Evolutionary conservation across 2,113 vertebrate genomes (phyloP), one percentile per base, ranked within the genome.

Genomic region (Bostrychus sinensis): DNA sequence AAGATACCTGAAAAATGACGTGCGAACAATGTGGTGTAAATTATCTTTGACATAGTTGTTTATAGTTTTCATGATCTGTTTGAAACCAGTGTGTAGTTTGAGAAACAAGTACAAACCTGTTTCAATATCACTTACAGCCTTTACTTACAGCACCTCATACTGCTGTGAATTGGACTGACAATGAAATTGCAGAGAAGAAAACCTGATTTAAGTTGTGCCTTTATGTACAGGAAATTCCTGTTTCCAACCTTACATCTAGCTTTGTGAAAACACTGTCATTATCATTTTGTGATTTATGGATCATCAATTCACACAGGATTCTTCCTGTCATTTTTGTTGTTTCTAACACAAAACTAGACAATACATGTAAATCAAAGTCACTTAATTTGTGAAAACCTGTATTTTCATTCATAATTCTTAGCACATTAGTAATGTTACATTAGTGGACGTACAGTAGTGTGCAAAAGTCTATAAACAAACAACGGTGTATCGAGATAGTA

Each of bases 171-270:
- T 56, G 38, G 26, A 6, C 53, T 79, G 83, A 76, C 77, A 78
- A 56, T 77, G 71, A 84, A 84, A 82, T 80, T 72, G 72, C 68
- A 87, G 82, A 61, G 77, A 77, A 73, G 71, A 68, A n/a, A 56
- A 75, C 43, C 72, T 77, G 70, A 74, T 77, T 83, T 80, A 77
- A 75, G 63, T 78, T 73, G 45, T 64, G 65, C 43, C 70, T 78
- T 75, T 81, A 69, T 82, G 53, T 67, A 66, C 62, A 67, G 80
- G 75, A 80, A 85, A 86, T 88, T 87, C 77, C 82, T 78, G 45
- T 39, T 63, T 42, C 45, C 34, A 65, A 74, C 62, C 64, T 42
- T 61, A 66, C 25, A 54, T 34, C 50, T 50, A 2, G 43, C 54
- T 62, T 62, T 74, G 56, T 77, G 43, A 80, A 82, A 77, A 80